Percentiles rank a stretch among this genome's conserved stretches.
Evolutionary conservation across 2,797 vertebrate genomes (phyloP).

Genomic region (Scomberomorus guttatus): DNA sequence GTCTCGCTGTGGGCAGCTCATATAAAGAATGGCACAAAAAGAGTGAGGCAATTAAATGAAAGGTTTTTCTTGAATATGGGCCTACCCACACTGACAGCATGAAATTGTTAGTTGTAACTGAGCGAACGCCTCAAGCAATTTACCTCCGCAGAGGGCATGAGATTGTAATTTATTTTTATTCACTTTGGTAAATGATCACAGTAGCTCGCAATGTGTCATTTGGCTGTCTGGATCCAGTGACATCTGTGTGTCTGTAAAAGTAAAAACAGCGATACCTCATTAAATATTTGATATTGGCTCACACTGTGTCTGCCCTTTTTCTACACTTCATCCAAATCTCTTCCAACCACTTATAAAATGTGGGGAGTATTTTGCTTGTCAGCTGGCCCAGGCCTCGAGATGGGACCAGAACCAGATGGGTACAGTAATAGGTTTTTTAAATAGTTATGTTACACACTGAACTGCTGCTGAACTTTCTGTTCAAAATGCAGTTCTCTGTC

Average conservation of each 20-base stretch:
- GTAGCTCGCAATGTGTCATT: slow-evolving; percentile 46
- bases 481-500: slow-evolving; percentile 29
- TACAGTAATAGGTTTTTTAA: slow-evolving; percentile 18
- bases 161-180: slow-evolving; percentile 59
- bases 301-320: slow-evolving; percentile 10
- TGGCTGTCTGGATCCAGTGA: slow-evolving; percentile 44
- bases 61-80: slow-evolving; percentile 65
- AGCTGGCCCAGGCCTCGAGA: slow-evolving; percentile 16
- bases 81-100: slow-evolving; percentile 69
- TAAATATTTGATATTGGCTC: slow-evolving; percentile 47
- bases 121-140: slow-evolving; percentile 59
- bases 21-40: slow-evolving; percentile 49
- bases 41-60: slow-evolving; percentile 58
- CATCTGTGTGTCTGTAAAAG: slow-evolving; percentile 47
- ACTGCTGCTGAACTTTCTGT: slow-evolving; percentile 50
- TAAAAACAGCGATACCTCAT: slow-evolving; percentile 50
- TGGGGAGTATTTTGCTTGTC: slow-evolving; percentile 45
- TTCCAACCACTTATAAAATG: slow-evolving; percentile 41
- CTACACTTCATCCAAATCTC: slow-evolving; percentile 30
- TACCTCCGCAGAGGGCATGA: slow-evolving; percentile 46
- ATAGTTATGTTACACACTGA: slow-evolving; percentile 15
- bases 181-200: slow-evolving; percentile 57
- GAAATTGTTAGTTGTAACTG: slow-evolving; percentile 70
- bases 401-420: slow-evolving; percentile 26
- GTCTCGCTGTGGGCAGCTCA: slow-evolving; percentile 46